phyloP scores from a whole-genome alignment of 2,797 vertebrate genomes.

The Steatocranus sp. region DNA sequence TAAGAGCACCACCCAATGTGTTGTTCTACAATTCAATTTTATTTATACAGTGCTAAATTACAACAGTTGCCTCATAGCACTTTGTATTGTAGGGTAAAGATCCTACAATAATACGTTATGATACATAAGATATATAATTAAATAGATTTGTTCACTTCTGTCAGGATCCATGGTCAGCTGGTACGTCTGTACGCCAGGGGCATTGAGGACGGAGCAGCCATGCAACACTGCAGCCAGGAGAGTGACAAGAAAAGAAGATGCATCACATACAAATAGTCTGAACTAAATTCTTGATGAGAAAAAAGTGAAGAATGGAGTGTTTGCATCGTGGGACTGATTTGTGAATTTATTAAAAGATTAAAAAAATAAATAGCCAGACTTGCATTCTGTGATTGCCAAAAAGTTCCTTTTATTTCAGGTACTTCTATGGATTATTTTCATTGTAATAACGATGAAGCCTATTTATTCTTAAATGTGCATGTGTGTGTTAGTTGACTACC shows the following conservation, averaged over 20 bases:
- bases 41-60: not conserved
- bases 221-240: constrained; percentile 6
- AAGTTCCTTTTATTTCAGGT: constrained; percentile 29
- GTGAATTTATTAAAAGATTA: not conserved
- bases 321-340: not conserved
- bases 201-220: constrained; percentile 61
- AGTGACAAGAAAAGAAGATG: constrained; percentile 20
- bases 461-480: constrained; percentile 36
- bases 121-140: fast-evolving
- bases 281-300: not conserved
- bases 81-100: not conserved
- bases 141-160: not conserved
- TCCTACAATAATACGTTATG: not conserved
- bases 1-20: not conserved
- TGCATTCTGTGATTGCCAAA: constrained; percentile 1
- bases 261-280: not conserved
- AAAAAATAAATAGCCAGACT: not conserved
- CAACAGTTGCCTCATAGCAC: fast-evolving
- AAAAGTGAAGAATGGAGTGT: not conserved
- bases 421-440: not conserved
- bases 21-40: not conserved
- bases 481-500: not conserved
- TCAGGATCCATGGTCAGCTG: constrained; percentile 76
- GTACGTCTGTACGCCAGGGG: constrained; percentile 78
- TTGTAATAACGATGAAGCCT: not conserved